Base-by-base conservation (phyloP, 2,113 vertebrate genomes). In the Cercocebus atys region DNA sequence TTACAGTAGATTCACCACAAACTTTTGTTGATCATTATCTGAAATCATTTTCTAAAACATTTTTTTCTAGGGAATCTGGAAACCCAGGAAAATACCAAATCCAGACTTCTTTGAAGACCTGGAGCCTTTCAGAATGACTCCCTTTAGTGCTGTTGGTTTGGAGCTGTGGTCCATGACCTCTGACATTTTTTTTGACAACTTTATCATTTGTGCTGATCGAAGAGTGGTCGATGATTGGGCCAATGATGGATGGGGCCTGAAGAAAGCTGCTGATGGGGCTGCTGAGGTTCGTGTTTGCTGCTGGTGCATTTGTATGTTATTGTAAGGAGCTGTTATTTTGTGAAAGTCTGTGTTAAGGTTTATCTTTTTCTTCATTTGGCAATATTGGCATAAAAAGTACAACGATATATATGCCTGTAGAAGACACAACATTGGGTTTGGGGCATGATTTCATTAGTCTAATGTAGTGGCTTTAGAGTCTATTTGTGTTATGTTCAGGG, bases 131-230 rank as follows among this genome's bases (percentile, higher is more conserved):
- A 99, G 95, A 97, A 99, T 99, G 99, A 99, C 99, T 20, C 96
- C 99, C 0, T 99, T 99, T 98, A 99, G 93, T 90, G 99, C 99
- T 47, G 86, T 99, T 85, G 99, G 99, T 0, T 99, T 99, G 87
- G 99, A 99, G 98, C 99, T 99, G 32, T 99, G 99, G 99, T 99
- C 99, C 97, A 99, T 99, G 99, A 99, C 99, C 38, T 99, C 99
- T 0, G 99, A 99, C 95, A 99, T 99, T 96, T 99, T 99, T 98
- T 99, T 99, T 88, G 99, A 99, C 98, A 99, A 99, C 98, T 99
- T 99, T 93, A 99, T 99, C 68, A 99, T 99, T 97, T 99, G 99
- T 68, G 98, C 99, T 22, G 99, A 99, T 80, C 99, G 99, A 94
- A 99, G 97, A 82, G 99, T 99, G 0, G 99, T 99, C 5, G 99